Evolutionary conservation across 2,888 invertebrate genomes (phyloP), one percentile per base, ranked within the genome.

Genomic region (Cantharis lateralis): DNA sequence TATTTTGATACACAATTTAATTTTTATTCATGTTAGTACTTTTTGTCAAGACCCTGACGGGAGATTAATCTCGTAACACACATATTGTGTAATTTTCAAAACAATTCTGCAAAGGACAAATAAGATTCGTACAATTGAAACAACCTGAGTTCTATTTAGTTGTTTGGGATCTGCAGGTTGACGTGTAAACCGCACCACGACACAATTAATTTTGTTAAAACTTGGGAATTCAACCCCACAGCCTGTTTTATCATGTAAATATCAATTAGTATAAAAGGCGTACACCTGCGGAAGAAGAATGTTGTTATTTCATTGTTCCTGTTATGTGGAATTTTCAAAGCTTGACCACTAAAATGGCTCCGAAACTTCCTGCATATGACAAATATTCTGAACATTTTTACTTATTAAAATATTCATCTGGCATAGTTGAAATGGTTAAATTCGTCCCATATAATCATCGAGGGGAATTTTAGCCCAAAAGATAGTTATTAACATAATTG

Each of bases 1-100:
- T 72, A 72, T 64, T 64, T 18, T 71, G 70, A 20, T 20, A 62
- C 5, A 62, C 26, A 63, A 63, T 71, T 71, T 71, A 71, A 71
- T 71, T 71, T 20, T 11, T 48, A 48, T 24, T 15, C 10, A 66
- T 18, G 71, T 16, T 69, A 16, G 20, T 3, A 24, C 11, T 66
- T 66, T 20, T 11, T 48, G 48, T 48, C 48, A 48, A n/a, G n/a
- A n/a, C 48, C n/a, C 9, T 13, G 48, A 48, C 48, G 9, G 48
- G n/a, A 48, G 7, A 48, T 48, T 48, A 48, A 48, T 48, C n/a
- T 48, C n/a, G 48, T n/a, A 48, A 48, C 48, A n/a, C 48, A n/a
- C 48, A n/a, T n/a, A 48, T 7, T 1, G 48, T 48, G 7, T 13
- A 48, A 48, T 11, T 13, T 13, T 48, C 13, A n/a, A 48, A 48